Conservation (phyloP, 2,888 invertebrate species). For the Drepanosiphum platanoidis region DNA sequence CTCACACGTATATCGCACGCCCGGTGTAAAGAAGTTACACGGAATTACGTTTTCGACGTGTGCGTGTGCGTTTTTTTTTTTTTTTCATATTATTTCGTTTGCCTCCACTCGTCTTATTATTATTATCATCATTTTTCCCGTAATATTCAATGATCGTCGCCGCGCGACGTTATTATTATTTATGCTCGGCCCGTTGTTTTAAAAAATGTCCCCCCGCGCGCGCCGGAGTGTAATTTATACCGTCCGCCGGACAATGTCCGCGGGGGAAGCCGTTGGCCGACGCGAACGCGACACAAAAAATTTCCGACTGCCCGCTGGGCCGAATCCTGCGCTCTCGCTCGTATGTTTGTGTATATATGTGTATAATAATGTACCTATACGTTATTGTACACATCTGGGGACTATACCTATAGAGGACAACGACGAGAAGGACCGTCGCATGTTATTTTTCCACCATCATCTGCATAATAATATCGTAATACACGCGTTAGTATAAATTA, state of each 20-base stretch:
- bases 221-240: constrained; percentile 33
- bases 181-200: constrained; percentile 43
- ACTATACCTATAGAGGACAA: background rate
- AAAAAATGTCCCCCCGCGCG: constrained; percentile 21
- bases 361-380: background rate
- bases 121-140: constrained; percentile 4
- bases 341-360: background rate
- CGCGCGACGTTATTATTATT: constrained; percentile 6
- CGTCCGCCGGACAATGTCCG: background rate
- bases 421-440: background rate
- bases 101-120: background rate
- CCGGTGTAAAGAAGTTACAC: background rate
- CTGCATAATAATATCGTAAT: too few species aligned
- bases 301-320: constrained; percentile 39
- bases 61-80: background rate
- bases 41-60: background rate
- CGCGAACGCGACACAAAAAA: constrained; percentile 38
- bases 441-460: background rate
- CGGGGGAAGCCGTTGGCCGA: background rate
- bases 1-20: background rate
- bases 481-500: background rate
- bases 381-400: background rate
- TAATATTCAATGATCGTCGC: constrained; percentile 25
- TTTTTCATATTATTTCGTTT: background rate
- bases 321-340: background rate